Conservation (phyloP, 2,113 vertebrate species). For the Rattus norvegicus region DNA sequence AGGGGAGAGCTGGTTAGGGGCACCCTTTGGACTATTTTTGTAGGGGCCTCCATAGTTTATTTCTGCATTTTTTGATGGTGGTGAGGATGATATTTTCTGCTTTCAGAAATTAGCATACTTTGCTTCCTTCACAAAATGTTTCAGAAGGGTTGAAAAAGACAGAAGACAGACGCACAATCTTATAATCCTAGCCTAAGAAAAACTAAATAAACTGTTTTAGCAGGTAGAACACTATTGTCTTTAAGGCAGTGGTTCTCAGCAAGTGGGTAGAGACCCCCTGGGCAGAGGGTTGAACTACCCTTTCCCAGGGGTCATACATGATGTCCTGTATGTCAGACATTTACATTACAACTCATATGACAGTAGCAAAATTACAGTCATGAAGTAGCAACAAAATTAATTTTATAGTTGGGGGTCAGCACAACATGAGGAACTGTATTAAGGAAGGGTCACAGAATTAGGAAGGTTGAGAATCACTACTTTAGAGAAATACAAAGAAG, state of each 20-base stretch:
- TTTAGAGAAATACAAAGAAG: neutral
- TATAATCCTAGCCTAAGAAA: constrained; percentile 11
- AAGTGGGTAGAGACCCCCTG: fast-evolving
- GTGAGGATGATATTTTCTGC: neutral
- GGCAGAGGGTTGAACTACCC: neutral
- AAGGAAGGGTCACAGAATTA: neutral
- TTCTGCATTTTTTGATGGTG: neutral
- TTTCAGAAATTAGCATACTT: constrained; percentile 39
- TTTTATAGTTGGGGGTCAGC: neutral
- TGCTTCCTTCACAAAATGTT: neutral
- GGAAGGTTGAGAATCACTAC: neutral
- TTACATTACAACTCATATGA: neutral
- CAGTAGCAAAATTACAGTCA: neutral
- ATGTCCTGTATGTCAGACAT: neutral
- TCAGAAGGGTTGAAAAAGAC: neutral
- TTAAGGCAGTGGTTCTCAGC: neutral
- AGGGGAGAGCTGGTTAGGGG: neutral
- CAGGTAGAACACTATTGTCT: constrained; percentile 14
- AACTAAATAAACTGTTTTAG: neutral
- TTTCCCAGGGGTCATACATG: neutral
- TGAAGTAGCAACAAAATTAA: neutral
- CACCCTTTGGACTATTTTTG: neutral
- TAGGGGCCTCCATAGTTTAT: neutral
- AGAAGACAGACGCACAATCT: neutral
- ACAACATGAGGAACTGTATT: neutral